Conservation (phyloP, 92 coral and sea anemone species). For the Isaurus tuberculatus region DNA sequence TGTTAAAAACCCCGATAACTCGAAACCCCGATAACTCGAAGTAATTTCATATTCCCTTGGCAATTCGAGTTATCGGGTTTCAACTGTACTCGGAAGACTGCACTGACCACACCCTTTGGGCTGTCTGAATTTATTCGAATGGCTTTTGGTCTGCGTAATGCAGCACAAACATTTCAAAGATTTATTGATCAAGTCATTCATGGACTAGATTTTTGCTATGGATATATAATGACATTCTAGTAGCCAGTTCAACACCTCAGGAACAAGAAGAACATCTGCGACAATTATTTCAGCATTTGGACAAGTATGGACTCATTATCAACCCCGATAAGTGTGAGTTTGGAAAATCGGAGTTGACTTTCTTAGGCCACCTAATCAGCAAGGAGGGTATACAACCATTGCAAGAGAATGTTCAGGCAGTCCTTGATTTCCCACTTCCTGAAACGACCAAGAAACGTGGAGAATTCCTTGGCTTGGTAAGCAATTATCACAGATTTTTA, state of each 20-base stretch:
- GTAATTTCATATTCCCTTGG: too few relatives aligned
- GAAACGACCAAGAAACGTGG: too few relatives aligned
- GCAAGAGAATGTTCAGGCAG: constrained; percentile 10
- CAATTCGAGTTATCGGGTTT: not conserved
- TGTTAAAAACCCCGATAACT: too few relatives aligned
- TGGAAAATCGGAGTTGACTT: not conserved
- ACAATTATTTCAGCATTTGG: constrained; percentile 1
- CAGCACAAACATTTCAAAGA: constrained; percentile 8
- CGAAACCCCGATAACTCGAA: too few relatives aligned
- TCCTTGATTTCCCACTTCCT: constrained; percentile 22
- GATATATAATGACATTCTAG: constrained; percentile 23
- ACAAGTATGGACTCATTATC: constrained; percentile 21
- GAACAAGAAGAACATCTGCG: constrained; percentile 36
- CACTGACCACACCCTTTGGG: constrained; percentile 22
- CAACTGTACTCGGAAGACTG: not conserved
- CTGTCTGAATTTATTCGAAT: constrained; percentile 14
- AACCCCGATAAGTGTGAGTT: constrained; percentile 26
- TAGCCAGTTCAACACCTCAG: not conserved
- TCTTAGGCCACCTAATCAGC: not conserved
- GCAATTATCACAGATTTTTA: constrained; percentile 13
- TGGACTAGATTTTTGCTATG: constrained; percentile 23
- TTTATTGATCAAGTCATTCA: not conserved
- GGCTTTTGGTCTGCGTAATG: constrained; percentile 35
- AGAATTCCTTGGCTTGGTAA: constrained; percentile 18
- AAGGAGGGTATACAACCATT: not conserved